Evolutionary conservation across 2,797 vertebrate species (phyloP), one percentile per base, ranked within the genome.

Genomic region (Squalus acanthias): DNA sequence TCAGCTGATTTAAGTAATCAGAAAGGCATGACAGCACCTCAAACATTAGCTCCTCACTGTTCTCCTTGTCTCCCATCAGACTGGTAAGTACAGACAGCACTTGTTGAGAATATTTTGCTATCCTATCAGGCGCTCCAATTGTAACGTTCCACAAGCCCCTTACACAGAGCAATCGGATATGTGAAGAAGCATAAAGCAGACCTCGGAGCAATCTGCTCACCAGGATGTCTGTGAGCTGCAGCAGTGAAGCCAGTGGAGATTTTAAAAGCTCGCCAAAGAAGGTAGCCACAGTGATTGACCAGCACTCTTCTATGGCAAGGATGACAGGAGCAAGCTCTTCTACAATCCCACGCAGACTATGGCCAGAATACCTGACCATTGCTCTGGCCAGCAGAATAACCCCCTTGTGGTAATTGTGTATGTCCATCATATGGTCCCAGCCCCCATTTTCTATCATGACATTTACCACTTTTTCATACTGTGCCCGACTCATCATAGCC

Each of bases 261-360:
- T 26, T 57, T 33, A 95, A 95, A 6, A 95, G 69, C 69, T 74
- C 94, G 53, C 69, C 46, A 57, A 95, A 74, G 94, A 95, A 95
- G 29, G 70, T 10, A 95, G 70, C 50, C 22, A 74, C 46, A 0
- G 94, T 95, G 4, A 95, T 5, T 74, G 74, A 57, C 24, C 74
- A 69, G 74, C 70, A 72, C 26, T 95, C 94, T 29, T 95, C 46
- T 26, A 95, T 4, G 2, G 3, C 57, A 46, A 50, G 46, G 24
- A 95, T 74, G 70, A 74, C 0, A 7, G 29, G 0, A 95, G 46
- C 10, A 39, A 39, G 39, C 39, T 39, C 39, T 39, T 39, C 39
- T 39, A 95, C 69, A 74, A 95, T 74, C 4, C 94, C 70, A 20
- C 13, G 53, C 39, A 95, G 26, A 57, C 70, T 50, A 29, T 46